Conservation (phyloP, 1,140 invertebrate species). For the Apocrypta bakeri region DNA sequence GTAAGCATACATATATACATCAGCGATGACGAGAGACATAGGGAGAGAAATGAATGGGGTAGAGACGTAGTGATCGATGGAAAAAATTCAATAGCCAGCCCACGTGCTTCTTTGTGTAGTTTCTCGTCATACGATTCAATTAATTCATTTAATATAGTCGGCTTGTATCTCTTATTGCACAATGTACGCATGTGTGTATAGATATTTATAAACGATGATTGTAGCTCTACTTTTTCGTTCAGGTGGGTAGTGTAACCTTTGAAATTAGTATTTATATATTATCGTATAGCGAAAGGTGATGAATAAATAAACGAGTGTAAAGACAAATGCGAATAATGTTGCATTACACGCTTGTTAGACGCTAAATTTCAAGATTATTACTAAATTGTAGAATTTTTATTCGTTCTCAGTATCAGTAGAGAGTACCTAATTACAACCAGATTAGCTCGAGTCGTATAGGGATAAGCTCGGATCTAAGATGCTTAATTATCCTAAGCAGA, state of each 20-base stretch:
- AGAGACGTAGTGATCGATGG: slow-evolving; percentile 14
- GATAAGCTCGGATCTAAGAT: slow-evolving; percentile 20
- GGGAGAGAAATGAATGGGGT: slow-evolving; percentile 28
- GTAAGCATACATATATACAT: too few relatives aligned
- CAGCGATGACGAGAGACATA: too few relatives aligned
- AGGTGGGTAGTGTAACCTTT: not conserved
- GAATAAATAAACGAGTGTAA: too few relatives aligned
- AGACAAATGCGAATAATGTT: too few relatives aligned
- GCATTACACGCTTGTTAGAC: too few relatives aligned
- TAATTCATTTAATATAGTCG: not conserved
- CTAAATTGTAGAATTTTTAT: slow-evolving; percentile 16
- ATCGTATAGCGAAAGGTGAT: too few relatives aligned
- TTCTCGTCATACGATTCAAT: slow-evolving; percentile 28
- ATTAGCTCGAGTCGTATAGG: slow-evolving; percentile 27
- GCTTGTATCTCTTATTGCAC: too few relatives aligned
- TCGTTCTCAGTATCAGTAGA: too few relatives aligned
- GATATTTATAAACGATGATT: slow-evolving; percentile 37
- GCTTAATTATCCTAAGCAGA: slow-evolving; percentile 25
- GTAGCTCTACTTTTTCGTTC: slow-evolving; percentile 19
- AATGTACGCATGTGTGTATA: too few relatives aligned
- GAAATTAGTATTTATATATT: too few relatives aligned
- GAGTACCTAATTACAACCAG: slow-evolving; percentile 5
- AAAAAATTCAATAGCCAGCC: slow-evolving; percentile 39
- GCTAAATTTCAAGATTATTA: slow-evolving; percentile 28
- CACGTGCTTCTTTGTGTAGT: slow-evolving; percentile 37